Base-by-base conservation (phyloP, 1,140 invertebrate species). In the Druon quercuslanigerum region DNA sequence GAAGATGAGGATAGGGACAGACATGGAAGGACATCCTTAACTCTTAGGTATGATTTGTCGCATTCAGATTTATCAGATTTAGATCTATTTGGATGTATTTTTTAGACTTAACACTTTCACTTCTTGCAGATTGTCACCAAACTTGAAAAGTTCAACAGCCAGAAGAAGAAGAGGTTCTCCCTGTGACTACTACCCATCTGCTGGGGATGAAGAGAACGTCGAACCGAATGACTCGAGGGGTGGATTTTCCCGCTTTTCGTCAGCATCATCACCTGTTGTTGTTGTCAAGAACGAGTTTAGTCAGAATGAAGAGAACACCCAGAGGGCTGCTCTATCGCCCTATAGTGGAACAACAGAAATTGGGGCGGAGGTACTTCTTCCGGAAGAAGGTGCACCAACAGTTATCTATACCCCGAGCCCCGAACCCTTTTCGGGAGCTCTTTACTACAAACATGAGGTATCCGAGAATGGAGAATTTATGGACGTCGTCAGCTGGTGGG, bases 401-500 rank as follows among this genome's bases (percentile, higher is more conserved):
- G 87, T 89, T 76, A 85, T 90, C 80, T 87, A 89, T 79, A 83
- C 92, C 57, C 83, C 88, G 3, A 87, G 88, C 73, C 88, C 89
- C 51, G 87, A 90, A 74, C 83, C 87, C 56, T 91, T 92, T 78
- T 84, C 89, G 25, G 89, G 88, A 2, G 88, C 92, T 46, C 84
- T 92, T 19, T 92, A 92, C 83, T 93, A 93, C 82, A 93, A 93
- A 76, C 92, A 93, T 71, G 92, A 94, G 85, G 93, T 93, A 80
- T 91, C 92, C n/a, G 93, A 94, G 81, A 92, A 93, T 66, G 92
- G 94, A 78, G 94, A 95, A 82, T 91, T 95, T 51, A 91, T 95
- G 82, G 94, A 95, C 85, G 94, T 94, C 51, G 92, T 94, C 74
- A 93, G 92, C 78, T 95, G 94, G 94, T 95, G 93, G 93, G 93